Conservation (phyloP, 2,888 invertebrate species). For the Drosophila mettleri region DNA sequence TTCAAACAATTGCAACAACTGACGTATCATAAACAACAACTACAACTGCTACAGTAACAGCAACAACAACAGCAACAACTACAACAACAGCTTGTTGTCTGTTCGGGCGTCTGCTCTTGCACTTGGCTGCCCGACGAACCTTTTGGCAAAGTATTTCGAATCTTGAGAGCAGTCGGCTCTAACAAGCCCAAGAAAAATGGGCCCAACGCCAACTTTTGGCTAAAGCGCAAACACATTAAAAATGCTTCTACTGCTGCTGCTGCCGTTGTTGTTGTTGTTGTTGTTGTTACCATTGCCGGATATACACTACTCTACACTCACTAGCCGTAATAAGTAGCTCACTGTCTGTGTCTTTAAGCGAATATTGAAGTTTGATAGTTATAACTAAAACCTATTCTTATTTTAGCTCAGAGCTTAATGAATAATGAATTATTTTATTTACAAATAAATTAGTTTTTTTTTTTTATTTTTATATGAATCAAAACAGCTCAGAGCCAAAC, state of each 20-base stretch:
- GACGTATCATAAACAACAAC: conserved; percentile 71
- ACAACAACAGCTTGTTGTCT: conserved; percentile 32
- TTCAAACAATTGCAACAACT: conserved; percentile 77
- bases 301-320: conserved; percentile 16
- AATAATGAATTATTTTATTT: no score
- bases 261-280: conserved; percentile 18
- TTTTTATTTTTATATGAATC: no score
- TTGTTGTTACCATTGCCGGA: conserved; percentile 18
- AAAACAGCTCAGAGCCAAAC: not conserved
- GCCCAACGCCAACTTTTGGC: conserved; percentile 80
- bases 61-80: not conserved
- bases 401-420: no score
- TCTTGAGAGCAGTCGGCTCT: conserved; percentile 68
- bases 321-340: not conserved
- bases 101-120: conserved; percentile 65
- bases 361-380: no score
- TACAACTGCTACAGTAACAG: conserved; percentile 43
- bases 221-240: conserved; percentile 81
- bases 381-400: no score
- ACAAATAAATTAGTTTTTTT: no score
- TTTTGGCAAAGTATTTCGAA: conserved; percentile 76
- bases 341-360: no score
- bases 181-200: conserved; percentile 84
- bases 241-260: conserved; percentile 60
- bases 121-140: conserved; percentile 66